Evolutionary conservation across 2,113 vertebrate genomes (phyloP).

Genomic region (Pelecanoides urinatrix): DNA sequence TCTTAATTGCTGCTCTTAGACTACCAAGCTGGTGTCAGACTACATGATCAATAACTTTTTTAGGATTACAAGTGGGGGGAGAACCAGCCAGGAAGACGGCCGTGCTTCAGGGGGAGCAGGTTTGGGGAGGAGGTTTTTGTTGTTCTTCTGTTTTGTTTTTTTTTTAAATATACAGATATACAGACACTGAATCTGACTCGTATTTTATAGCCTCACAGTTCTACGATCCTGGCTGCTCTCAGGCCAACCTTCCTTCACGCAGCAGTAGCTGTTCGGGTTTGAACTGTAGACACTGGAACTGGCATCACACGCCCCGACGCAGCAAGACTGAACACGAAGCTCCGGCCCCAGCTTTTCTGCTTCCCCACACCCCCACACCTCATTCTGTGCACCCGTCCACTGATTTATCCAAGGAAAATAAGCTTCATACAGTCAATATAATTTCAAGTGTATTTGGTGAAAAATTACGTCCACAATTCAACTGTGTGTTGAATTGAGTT

Average conservation of each 20-base stretch:
- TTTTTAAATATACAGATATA: neutral
- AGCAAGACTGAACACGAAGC: neutral
- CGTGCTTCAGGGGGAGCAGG: neutral
- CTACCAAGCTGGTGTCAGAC: neutral
- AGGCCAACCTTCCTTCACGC: neutral
- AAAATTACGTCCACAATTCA: neutral
- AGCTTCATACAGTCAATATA: neutral
- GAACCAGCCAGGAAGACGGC: fast-evolving
- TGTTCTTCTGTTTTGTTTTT: neutral
- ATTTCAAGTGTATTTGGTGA: neutral
- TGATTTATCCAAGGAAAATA: neutral
- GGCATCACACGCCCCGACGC: fast-evolving
- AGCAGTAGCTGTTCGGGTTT: neutral
- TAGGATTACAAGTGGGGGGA: neutral
- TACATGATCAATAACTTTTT: fast-evolving
- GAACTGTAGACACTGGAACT: neutral
- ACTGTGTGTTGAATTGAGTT: neutral
- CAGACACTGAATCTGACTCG: fast-evolving
- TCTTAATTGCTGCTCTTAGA: neutral
- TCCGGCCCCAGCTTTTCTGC: neutral
- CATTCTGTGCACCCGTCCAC: neutral
- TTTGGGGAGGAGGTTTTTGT: neutral
- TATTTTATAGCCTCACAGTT: neutral
- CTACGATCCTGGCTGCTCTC: neutral
- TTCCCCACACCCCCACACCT: neutral